Evolutionary conservation across 2,888 invertebrate species (phyloP).

Genomic region (Heteromurus nitidus): DNA sequence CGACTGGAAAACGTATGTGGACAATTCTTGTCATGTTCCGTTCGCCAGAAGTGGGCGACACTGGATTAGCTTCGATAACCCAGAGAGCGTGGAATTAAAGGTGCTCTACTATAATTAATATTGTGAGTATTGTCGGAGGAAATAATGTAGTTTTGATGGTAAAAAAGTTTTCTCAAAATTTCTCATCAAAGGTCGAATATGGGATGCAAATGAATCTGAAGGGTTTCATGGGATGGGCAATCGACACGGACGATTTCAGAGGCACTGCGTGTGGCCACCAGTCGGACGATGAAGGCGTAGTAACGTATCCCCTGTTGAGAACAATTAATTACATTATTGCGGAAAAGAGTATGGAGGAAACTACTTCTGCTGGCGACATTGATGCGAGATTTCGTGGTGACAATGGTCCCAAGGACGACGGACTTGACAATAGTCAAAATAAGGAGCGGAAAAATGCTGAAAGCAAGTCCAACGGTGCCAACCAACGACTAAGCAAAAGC

Average conservation of each 20-base stretch:
- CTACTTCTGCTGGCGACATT: too few relatives aligned
- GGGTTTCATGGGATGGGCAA: slow-evolving; percentile 52
- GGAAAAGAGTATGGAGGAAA: too few relatives aligned
- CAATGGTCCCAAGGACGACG: too few relatives aligned
- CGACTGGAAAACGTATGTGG: slow-evolving; percentile 31
- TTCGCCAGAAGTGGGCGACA: slow-evolving; percentile 23
- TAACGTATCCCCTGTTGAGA: slow-evolving; percentile 36
- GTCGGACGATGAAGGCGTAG: background rate
- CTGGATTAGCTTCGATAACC: slow-evolving; percentile 43
- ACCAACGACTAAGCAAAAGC: too few relatives aligned
- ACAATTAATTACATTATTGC: slow-evolving; percentile 35
- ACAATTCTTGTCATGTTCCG: slow-evolving; percentile 22
- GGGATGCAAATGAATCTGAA: slow-evolving; percentile 13
- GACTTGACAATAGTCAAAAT: too few relatives aligned
- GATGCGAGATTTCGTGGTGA: too few relatives aligned
- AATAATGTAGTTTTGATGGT: background rate
- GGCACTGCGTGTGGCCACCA: slow-evolving; percentile 28
- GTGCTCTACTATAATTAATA: slow-evolving; percentile 23
- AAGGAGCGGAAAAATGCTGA: too few relatives aligned
- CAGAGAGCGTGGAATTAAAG: slow-evolving; percentile 31
- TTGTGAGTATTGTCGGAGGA: background rate
- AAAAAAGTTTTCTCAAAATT: background rate
- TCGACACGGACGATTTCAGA: slow-evolving; percentile 57
- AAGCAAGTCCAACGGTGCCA: too few relatives aligned
- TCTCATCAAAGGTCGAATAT: slow-evolving; percentile 13